Conservation (phyloP, 2,113 vertebrate species). For the Paramormyrops kingsleyae region DNA sequence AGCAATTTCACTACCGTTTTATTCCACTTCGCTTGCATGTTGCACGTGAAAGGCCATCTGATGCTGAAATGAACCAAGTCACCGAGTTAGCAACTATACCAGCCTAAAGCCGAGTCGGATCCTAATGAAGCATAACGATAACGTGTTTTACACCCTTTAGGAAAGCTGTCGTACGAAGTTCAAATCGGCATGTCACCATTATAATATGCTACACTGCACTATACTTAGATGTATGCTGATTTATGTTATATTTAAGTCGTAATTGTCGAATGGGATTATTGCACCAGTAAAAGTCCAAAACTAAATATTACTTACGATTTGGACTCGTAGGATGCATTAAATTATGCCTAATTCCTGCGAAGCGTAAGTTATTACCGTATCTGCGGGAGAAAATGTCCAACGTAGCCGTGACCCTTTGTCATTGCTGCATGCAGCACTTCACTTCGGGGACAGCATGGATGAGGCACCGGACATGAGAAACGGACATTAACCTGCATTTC, state of each 20-base stretch:
- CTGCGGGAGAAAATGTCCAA: neutral
- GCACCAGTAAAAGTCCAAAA: neutral
- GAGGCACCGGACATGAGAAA: neutral
- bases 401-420: constrained; percentile 24
- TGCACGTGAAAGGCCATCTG: neutral
- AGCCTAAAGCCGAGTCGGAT: neutral
- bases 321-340: neutral
- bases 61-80: neutral
- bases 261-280: neutral
- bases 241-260: neutral
- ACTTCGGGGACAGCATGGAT: neutral
- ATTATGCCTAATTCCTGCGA: neutral
- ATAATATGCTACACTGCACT: neutral
- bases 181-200: neutral
- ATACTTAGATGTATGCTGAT: neutral
- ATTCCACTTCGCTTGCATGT: neutral
- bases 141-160: neutral
- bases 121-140: neutral
- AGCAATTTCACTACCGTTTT: neutral
- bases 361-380: neutral
- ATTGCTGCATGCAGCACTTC: constrained; percentile 30
- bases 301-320: neutral
- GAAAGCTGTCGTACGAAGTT: neutral
- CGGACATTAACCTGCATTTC: neutral
- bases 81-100: neutral